Percentiles rank a stretch among this genome's conserved stretches.
These are phyloP conservation scores for Thaumetopoea pityocampa DNA, from an alignment of 1,140 invertebrate genomes.

Conservation along the genomic window DNA sequence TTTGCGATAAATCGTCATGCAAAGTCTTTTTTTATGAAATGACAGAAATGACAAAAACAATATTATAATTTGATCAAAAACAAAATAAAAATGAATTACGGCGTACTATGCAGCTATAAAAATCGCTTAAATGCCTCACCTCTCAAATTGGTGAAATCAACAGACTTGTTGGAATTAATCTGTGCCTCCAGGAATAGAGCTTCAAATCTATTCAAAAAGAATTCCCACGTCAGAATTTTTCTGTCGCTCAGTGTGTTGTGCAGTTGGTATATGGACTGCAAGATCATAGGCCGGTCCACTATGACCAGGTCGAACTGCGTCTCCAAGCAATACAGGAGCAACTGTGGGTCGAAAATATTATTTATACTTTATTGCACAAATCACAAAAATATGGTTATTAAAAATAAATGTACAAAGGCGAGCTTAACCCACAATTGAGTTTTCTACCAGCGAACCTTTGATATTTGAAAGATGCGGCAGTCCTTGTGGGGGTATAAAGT, in stretches of 20 bases:
- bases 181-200: slow-evolving; percentile 96
- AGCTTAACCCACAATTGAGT: too few species aligned
- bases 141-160: slow-evolving; percentile 88
- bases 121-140: slow-evolving; percentile 74
- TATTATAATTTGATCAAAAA: too few species aligned
- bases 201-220: slow-evolving; percentile 98
- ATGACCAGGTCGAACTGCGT: slow-evolving; percentile 96
- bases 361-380: too few species aligned
- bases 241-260: slow-evolving; percentile 95
- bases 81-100: slow-evolving; percentile 3
- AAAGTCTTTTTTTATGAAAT: too few species aligned
- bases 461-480: too few species aligned
- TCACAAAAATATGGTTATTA: too few species aligned
- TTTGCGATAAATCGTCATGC: too few species aligned
- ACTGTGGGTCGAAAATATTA: too few species aligned
- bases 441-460: too few species aligned
- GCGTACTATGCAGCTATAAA: neutral
- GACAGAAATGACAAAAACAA: too few species aligned
- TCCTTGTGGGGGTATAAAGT: too few species aligned
- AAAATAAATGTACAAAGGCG: too few species aligned
- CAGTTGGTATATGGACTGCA: slow-evolving; percentile 96
- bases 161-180: slow-evolving; percentile 88
- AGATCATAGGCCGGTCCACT: slow-evolving; percentile 96
- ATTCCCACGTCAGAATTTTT: slow-evolving; percentile 96
- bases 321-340: slow-evolving; percentile 90